phyloP scores from a whole-genome alignment of 2,113 vertebrate species.

The Crotalus helleri region DNA sequence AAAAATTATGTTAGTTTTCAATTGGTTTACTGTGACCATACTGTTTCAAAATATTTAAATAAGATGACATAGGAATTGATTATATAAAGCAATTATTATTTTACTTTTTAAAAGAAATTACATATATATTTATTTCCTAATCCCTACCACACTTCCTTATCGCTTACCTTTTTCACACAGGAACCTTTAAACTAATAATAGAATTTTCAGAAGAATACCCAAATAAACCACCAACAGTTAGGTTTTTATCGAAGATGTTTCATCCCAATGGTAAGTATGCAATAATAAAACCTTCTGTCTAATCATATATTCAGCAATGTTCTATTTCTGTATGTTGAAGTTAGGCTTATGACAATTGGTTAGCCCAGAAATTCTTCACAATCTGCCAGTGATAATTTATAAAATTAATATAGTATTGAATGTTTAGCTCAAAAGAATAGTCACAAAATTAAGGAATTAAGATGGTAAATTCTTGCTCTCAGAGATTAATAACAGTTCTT shows the following conservation, averaged over 20 bases:
- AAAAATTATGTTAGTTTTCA: not conserved
- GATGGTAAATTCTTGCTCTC: not conserved
- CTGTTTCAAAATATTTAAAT: not conserved
- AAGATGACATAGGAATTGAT: not conserved
- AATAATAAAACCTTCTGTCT: not conserved
- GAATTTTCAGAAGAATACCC: constrained; percentile 99
- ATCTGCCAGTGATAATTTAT: constrained; percentile 19
- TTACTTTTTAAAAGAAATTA: not conserved
- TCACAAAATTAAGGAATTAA: not conserved
- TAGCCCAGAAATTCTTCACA: constrained; percentile 16
- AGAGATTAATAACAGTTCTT: not conserved
- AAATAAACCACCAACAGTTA: constrained; percentile 98
- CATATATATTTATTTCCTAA: not conserved
- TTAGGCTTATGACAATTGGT: constrained; percentile 12
- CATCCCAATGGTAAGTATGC: constrained; percentile 93
- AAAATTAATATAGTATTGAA: not conserved
- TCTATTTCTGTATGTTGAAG: constrained; percentile 1
- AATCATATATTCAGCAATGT: not conserved
- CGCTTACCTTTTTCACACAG: constrained; percentile 63
- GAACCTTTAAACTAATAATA: constrained; percentile 99
- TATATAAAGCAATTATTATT: not conserved
- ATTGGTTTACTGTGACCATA: not conserved
- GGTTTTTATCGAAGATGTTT: constrained; percentile 99
- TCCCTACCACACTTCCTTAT: not conserved
- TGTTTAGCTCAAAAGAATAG: not conserved